phyloP scores from a whole-genome alignment of 2,888 invertebrate species.

The Hemithea aestivaria region DNA sequence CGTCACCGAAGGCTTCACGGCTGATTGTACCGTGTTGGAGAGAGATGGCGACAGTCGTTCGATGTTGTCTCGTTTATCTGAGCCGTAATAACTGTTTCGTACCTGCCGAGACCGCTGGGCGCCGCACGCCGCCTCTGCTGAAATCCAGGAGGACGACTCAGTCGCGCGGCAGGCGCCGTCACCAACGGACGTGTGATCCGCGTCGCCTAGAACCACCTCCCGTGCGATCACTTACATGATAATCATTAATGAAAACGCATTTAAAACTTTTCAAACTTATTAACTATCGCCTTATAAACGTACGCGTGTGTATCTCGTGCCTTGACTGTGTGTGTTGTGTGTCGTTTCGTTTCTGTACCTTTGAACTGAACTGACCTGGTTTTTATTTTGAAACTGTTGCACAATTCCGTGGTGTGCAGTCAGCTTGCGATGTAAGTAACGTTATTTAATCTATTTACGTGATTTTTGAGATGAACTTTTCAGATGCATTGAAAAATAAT shows the following conservation, averaged over 20 bases:
- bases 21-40: constrained; percentile 14
- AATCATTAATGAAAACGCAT: constrained; percentile 58
- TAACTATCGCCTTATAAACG: constrained; percentile 40
- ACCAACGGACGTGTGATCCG: constrained; percentile 29
- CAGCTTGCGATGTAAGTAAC: constrained; percentile 38
- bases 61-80: constrained; percentile 26
- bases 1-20: constrained; percentile 6
- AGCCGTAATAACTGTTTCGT: constrained; percentile 30
- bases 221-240: constrained; percentile 41
- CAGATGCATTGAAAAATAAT: too few species aligned
- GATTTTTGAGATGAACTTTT: too few species aligned
- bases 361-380: constrained; percentile 51
- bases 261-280: constrained; percentile 31
- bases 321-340: constrained; percentile 27
- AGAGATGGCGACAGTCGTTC: constrained; percentile 28
- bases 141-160: constrained; percentile 31
- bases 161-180: constrained; percentile 59
- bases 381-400: constrained; percentile 63
- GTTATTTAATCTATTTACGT: constrained; percentile 12
- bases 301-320: constrained; percentile 29
- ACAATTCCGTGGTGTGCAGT: constrained; percentile 46
- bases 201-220: constrained; percentile 23
- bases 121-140: constrained; percentile 35
- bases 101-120: constrained; percentile 65
- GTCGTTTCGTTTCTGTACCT: constrained; percentile 35